Percentiles rank a stretch among this genome's conserved stretches.
Conservation (phyloP, 2,113 vertebrate species). For the Hypanus sabinus region DNA sequence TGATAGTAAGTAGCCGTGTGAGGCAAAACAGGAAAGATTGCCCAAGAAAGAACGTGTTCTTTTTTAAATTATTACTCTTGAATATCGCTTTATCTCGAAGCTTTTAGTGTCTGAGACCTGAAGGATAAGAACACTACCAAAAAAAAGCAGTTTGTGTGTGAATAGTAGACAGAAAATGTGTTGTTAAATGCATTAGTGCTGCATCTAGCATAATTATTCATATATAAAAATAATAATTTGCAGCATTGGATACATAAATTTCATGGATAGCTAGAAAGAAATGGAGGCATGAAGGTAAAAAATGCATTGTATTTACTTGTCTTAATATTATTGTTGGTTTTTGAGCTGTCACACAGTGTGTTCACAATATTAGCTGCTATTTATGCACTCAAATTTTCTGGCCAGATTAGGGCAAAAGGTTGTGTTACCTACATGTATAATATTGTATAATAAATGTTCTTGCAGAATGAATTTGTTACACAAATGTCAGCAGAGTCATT, state of each 20-base stretch:
- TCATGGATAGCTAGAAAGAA: neutral
- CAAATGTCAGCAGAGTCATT: constrained; percentile 69
- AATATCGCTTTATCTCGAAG: neutral
- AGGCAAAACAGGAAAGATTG: neutral
- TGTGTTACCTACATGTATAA: constrained; percentile 58
- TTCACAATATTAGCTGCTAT: constrained; percentile 53
- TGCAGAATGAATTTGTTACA: constrained; percentile 67
- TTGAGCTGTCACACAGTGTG: constrained; percentile 40
- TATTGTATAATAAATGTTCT: constrained; percentile 70
- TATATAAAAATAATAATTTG: constrained; percentile 2
- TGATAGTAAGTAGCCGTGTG: neutral
- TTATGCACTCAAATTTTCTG: constrained; percentile 62
- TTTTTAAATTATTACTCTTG: constrained; percentile 3
- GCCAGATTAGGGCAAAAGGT: constrained; percentile 62
- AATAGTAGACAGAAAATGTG: constrained; percentile 23
- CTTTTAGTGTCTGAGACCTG: neutral
- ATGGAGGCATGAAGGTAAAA: constrained; percentile 6
- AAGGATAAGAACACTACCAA: neutral
- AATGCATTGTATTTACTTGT: constrained; percentile 38
- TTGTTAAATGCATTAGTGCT: constrained; percentile 6
- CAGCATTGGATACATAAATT: neutral
- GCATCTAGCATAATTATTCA: constrained; percentile 10
- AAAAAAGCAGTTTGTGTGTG: neutral
- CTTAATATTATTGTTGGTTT: constrained; percentile 39
- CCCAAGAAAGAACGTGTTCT: neutral